phyloP scores from a whole-genome alignment of 2,888 invertebrate genomes.

The Graphium colonna region DNA sequence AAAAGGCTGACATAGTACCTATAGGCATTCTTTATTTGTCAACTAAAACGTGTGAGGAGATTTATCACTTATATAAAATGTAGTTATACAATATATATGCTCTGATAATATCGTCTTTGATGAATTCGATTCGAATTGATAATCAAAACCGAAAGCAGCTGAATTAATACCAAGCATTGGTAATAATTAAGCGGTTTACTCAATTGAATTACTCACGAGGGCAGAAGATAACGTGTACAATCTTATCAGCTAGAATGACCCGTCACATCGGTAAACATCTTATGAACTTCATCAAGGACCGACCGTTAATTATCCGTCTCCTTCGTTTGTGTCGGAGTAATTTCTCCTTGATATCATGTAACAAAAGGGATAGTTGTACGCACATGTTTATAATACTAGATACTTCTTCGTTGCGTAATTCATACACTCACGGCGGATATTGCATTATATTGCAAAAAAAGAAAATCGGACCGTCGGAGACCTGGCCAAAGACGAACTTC shows the following conservation, averaged over 20 bases:
- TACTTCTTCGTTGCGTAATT: conserved; percentile 15
- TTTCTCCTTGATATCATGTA: conserved; percentile 51
- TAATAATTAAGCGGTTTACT: conserved; percentile 1
- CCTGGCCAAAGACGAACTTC: too few species aligned
- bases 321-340: conserved; percentile 38
- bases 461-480: too few species aligned
- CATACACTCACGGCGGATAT: background rate
- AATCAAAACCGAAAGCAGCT: too few species aligned
- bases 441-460: background rate
- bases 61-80: too few species aligned
- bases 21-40: too few species aligned
- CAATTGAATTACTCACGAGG: background rate
- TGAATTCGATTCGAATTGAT: too few species aligned
- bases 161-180: too few species aligned
- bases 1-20: too few species aligned
- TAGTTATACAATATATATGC: too few species aligned
- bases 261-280: conserved; percentile 4
- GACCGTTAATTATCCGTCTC: conserved; percentile 48
- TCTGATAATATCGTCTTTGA: too few species aligned
- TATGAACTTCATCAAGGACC: conserved; percentile 50
- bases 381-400: conserved; percentile 28
- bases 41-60: too few species aligned
- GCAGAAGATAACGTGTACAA: background rate
- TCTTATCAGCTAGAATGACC: conserved; percentile 7
- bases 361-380: conserved; percentile 51